Evolutionary conservation across 2,797 vertebrate species (phyloP), one percentile per base, ranked within the genome.

Genomic region (Eurystomus glaucurus): DNA sequence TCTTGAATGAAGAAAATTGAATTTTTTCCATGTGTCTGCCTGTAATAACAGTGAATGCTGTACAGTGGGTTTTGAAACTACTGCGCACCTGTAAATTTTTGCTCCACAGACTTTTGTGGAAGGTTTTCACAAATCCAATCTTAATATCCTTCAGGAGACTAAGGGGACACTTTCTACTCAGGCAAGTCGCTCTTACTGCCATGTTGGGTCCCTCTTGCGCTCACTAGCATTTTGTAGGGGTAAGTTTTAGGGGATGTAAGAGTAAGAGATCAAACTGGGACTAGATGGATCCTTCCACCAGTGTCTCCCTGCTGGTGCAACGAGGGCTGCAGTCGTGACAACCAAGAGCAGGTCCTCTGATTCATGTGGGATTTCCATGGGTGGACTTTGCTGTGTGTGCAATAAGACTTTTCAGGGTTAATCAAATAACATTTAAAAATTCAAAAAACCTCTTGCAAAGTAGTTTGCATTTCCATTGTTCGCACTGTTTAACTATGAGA

Each of bases 1-100:
- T 92, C 75, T 91, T 92, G 88, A 93, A 89, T 95, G 84, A 91
- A 50, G 81, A 88, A 95, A 93, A 93, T 77, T 64, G 87, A 87
- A 22, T 87, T 95, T 91, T 95, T 93, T 93, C 75, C 60, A n/a
- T 55, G 43, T 10, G 5, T 89, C 65, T 93, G 68, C 68, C 81
- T 77, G 1, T 78, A 93, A 64, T 89, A 85, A 79, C 46, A 85
- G 71, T 33, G 71, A 91, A 37, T 0, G 0, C 60, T 80, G 39
- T 62, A 68, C 19, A 21, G 1, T 23, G 55, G 60, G 23, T 66
- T 93, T 89, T 77, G 61, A 89, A 93, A 85, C 60, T 14, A 50
- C 70, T 8, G 6, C 3, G 2, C 55, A 77, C 81, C 80, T 87
- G 55, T 90, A 77, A 87, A 91, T 93, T 70, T 70, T 68, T 71